Evolutionary conservation across 2,888 invertebrate genomes (phyloP).

Genomic region (Atrina japonica): DNA sequence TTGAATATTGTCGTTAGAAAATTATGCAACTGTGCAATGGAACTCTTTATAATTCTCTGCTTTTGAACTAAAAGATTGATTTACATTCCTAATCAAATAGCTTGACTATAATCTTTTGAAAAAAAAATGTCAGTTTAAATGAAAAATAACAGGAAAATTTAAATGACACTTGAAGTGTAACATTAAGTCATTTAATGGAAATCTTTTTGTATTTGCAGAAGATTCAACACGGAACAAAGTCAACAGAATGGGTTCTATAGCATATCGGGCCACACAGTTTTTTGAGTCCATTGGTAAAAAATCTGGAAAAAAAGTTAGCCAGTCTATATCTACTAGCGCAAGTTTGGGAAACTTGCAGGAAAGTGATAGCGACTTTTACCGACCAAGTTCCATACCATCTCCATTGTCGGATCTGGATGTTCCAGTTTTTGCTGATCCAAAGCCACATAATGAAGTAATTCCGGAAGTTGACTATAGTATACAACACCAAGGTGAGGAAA

Average conservation of each 20-base stretch:
- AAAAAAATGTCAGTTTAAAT: no score
- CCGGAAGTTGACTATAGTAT: slow-evolving; percentile 5
- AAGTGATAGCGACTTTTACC: slow-evolving; percentile 5
- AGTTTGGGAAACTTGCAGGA: slow-evolving; percentile 35
- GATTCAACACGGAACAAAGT: slow-evolving; percentile 48
- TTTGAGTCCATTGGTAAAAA: slow-evolving; percentile 73
- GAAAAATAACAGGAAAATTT: no score
- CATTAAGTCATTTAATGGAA: no score
- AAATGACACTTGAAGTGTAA: no score
- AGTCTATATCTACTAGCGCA: slow-evolving; percentile 5
- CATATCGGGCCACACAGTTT: slow-evolving; percentile 68
- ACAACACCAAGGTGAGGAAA: slow-evolving; percentile 23
- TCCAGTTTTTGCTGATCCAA: slow-evolving; percentile 16
- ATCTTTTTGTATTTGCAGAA: no score
- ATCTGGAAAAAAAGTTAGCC: slow-evolving; percentile 38
- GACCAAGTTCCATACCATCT: background rate
- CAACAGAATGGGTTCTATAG: slow-evolving; percentile 67
- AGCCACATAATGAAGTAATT: background rate
- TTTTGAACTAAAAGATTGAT: no score
- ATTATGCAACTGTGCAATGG: no score
- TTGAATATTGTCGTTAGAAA: no score
- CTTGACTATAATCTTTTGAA: no score
- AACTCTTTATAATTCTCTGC: no score
- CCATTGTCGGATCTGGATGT: background rate
- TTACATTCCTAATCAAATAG: no score